These are phyloP conservation scores for Cheilosia vulpina DNA, from an alignment of 2,888 invertebrate species.

Conservation along the genomic window DNA sequence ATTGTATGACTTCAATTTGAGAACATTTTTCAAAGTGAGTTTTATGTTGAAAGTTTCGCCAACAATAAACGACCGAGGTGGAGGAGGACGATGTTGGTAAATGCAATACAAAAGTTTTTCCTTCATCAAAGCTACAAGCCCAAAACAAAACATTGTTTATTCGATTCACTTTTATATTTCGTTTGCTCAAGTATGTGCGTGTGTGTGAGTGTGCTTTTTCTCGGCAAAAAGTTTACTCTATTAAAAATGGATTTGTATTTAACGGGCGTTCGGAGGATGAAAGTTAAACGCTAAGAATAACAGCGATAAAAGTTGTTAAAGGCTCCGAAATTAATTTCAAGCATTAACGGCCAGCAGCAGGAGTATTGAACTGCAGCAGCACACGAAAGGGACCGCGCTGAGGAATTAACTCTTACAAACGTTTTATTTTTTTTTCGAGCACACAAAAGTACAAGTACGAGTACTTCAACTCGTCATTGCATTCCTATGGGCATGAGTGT, in stretches of 20 bases:
- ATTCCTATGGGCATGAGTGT: slow-evolving; percentile 7
- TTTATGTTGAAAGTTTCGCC: slow-evolving; percentile 71
- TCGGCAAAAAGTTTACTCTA: slow-evolving; percentile 60
- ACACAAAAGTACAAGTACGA: background rate
- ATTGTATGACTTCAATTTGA: slow-evolving; percentile 63
- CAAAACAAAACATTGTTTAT: slow-evolving; percentile 69
- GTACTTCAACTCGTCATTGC: slow-evolving; percentile 29
- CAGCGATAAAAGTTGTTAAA: slow-evolving; percentile 63
- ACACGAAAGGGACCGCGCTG: background rate
- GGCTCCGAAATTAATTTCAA: slow-evolving; percentile 62
- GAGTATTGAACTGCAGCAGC: slow-evolving; percentile 4
- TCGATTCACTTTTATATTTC: slow-evolving; percentile 66
- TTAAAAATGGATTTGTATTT: slow-evolving; percentile 72
- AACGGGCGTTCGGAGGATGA: slow-evolving; percentile 58
- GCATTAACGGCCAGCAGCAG: slow-evolving; percentile 18
- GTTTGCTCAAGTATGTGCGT: slow-evolving; percentile 10
- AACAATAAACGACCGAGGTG: slow-evolving; percentile 66
- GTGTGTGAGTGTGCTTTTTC: slow-evolving; percentile 30
- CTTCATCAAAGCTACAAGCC: slow-evolving; percentile 68
- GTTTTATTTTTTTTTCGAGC: background rate
- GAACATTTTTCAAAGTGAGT: slow-evolving; percentile 63
- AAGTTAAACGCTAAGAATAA: slow-evolving; percentile 69
- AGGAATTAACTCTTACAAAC: too few species aligned
- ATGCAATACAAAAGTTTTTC: slow-evolving; percentile 67
- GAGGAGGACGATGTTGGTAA: slow-evolving; percentile 57